Conservation (phyloP, 1,140 invertebrate genomes). For the Orius insidiosus region DNA sequence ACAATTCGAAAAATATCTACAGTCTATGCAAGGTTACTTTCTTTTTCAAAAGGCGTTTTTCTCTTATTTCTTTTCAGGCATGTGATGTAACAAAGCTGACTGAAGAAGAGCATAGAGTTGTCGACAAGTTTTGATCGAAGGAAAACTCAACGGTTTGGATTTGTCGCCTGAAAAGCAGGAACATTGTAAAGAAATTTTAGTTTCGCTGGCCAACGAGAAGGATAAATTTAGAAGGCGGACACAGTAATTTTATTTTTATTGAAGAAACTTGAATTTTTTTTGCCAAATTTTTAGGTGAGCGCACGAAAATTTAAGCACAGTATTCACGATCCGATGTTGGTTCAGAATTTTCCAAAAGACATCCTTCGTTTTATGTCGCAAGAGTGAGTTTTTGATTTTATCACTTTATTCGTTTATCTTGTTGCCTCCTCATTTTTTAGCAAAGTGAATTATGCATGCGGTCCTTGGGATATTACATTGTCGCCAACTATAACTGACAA, state of each 20-base stretch:
- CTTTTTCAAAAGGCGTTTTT: not conserved
- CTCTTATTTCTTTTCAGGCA: conserved; percentile 20
- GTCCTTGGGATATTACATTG: conserved; percentile 63
- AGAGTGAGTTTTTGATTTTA: not conserved
- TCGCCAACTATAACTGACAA: conserved; percentile 47
- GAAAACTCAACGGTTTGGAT: conserved; percentile 57
- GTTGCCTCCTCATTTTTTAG: no score
- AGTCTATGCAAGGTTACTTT: conserved; percentile 35
- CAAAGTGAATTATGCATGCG: conserved; percentile 35
- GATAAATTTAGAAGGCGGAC: conserved; percentile 43
- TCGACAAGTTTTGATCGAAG: conserved; percentile 68
- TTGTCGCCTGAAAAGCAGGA: conserved; percentile 28
- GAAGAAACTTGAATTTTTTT: conserved; percentile 3
- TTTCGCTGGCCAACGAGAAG: conserved; percentile 32
- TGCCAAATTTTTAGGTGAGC: no score
- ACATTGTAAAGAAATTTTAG: conserved; percentile 29
- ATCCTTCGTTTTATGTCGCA: conserved; percentile 28
- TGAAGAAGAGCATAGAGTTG: conserved; percentile 48
- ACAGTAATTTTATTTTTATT: conserved; percentile 23
- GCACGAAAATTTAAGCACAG: conserved; percentile 44
- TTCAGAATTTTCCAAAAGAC: conserved; percentile 55
- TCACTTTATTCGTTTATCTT: not conserved
- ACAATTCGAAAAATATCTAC: conserved; percentile 45
- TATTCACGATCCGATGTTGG: conserved; percentile 42
- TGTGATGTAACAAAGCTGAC: conserved; percentile 37